These are phyloP conservation scores for Apis laboriosa DNA, from an alignment of 1,140 invertebrate species.

Conservation along the genomic window DNA sequence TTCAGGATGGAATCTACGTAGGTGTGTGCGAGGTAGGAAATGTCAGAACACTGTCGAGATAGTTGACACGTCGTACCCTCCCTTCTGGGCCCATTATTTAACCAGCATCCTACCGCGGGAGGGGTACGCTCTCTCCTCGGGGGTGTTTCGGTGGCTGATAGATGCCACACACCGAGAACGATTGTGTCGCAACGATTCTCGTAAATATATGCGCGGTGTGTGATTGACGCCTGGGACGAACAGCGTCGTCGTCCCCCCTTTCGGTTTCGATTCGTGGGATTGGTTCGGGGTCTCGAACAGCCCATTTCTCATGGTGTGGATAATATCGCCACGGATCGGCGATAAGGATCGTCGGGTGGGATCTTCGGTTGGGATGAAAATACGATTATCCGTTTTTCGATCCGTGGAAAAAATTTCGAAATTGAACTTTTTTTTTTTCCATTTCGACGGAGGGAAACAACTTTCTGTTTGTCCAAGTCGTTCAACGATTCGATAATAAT, in stretches of 20 bases:
- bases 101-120: slow-evolving; percentile 73
- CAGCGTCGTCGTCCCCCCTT: slow-evolving; percentile 55
- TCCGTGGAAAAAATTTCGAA: too few relatives aligned
- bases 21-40: slow-evolving; percentile 63
- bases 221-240: slow-evolving; percentile 80
- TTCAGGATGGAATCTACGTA: slow-evolving; percentile 25
- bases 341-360: neutral
- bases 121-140: slow-evolving; percentile 61
- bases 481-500: too few relatives aligned
- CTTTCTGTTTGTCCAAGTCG: too few relatives aligned
- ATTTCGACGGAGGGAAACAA: too few relatives aligned
- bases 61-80: slow-evolving; percentile 77
- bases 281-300: slow-evolving; percentile 24
- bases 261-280: slow-evolving; percentile 23
- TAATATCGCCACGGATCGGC: neutral
- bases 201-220: slow-evolving; percentile 73
- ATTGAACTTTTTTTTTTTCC: too few relatives aligned
- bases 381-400: too few relatives aligned
- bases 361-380: too few relatives aligned
- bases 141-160: slow-evolving; percentile 62
- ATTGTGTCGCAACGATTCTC: slow-evolving; percentile 45
- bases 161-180: slow-evolving; percentile 61
- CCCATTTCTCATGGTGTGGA: slow-evolving; percentile 40
- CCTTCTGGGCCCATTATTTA: slow-evolving; percentile 78
- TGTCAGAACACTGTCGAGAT: slow-evolving; percentile 76